These are phyloP conservation scores for Ceratoteleas bidentatus DNA, from an alignment of 1,140 invertebrate genomes.

Conservation along the genomic window DNA sequence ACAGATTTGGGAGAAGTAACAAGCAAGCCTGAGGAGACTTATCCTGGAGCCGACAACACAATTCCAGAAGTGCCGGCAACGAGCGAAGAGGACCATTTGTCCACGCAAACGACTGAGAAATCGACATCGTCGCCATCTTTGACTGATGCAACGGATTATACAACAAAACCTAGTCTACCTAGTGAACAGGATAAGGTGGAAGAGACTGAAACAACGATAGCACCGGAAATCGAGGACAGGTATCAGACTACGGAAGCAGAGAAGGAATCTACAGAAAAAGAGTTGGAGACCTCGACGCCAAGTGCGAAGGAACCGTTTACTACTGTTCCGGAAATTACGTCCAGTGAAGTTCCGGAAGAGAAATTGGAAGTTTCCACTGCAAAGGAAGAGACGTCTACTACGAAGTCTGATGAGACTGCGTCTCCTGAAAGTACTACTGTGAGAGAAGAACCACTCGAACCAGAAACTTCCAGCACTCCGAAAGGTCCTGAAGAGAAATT, in stretches of 20 bases:
- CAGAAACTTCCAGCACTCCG: background rate
- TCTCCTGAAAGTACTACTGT: constrained; percentile 33
- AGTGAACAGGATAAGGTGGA: constrained; percentile 19
- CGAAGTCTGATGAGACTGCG: constrained; percentile 19
- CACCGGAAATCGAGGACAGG: constrained; percentile 28
- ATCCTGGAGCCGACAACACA: constrained; percentile 75
- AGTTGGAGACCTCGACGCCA: constrained; percentile 20
- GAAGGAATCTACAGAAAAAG: constrained; percentile 31
- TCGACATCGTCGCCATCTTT: constrained; percentile 18
- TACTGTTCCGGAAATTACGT: constrained; percentile 28
- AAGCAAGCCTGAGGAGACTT: constrained; percentile 64
- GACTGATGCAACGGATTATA: constrained; percentile 29
- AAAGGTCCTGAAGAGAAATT: constrained; percentile 75
- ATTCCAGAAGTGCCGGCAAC: constrained; percentile 69
- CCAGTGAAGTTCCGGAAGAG: background rate
- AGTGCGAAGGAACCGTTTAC: constrained; percentile 40
- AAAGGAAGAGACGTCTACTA: constrained; percentile 15
- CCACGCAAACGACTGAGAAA: constrained; percentile 47
- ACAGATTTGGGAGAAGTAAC: constrained; percentile 68
- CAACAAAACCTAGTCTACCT: constrained; percentile 17
- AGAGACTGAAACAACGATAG: constrained; percentile 5
- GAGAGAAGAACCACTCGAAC: constrained; percentile 35
- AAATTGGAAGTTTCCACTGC: constrained; percentile 25
- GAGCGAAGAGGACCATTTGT: constrained; percentile 31
- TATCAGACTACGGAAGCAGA: constrained; percentile 24